phyloP scores from a whole-genome alignment of 2,797 vertebrate species.

The Anomalospiza imberbis region DNA sequence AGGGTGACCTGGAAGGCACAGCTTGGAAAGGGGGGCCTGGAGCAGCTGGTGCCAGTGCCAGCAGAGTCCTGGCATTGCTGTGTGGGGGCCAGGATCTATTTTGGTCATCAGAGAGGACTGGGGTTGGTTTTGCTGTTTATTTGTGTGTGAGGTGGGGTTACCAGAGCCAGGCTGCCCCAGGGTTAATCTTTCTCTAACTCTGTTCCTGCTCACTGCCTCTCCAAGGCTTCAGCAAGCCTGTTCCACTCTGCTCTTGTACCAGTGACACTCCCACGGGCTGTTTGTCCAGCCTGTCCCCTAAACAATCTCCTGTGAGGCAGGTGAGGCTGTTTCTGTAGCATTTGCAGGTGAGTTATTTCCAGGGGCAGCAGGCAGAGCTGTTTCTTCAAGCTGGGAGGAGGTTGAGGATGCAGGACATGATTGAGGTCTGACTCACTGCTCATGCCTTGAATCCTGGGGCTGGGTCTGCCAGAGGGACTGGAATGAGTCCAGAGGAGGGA shows the following conservation, averaged over 20 bases:
- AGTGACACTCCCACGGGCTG: not conserved
- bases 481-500: not conserved
- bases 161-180: not conserved
- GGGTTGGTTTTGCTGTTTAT: not conserved
- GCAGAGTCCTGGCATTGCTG: not conserved
- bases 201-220: not conserved
- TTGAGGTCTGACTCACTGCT: rapidly evolving
- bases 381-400: not conserved
- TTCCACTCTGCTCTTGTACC: rapidly evolving
- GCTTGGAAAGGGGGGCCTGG: not conserved
- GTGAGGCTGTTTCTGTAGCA: not conserved
- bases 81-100: not conserved
- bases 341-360: not conserved
- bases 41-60: not conserved
- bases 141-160: not conserved
- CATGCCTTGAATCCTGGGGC: not conserved
- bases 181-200: slow-evolving; percentile 2
- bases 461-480: not conserved
- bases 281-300: rapidly evolving
- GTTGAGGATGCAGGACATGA: rapidly evolving
- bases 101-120: not conserved
- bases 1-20: not conserved
- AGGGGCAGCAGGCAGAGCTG: not conserved
- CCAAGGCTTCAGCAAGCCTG: not conserved
- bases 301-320: not conserved